Base-by-base conservation (phyloP, 1,140 invertebrate genomes). In the Pinna nobilis region DNA sequence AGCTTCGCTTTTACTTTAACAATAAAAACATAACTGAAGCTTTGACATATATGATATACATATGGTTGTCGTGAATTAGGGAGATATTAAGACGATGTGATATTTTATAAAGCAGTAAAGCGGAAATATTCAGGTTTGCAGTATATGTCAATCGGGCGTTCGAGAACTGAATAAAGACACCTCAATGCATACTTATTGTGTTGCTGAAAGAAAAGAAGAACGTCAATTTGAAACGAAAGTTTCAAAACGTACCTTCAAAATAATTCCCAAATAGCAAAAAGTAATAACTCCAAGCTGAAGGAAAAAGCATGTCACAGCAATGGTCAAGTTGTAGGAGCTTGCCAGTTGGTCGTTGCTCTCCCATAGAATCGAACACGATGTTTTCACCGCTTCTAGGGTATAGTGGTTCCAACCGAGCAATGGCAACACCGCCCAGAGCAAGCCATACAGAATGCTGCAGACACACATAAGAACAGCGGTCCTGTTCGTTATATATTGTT, bases 371-470 rank as follows among this genome's bases (percentile, higher is more conserved):
- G 76, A 74, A 51, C 81, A 84, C 7, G 83, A 77, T 23, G 78
- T 77, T 4, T 75, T 74, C 6, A 67, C 76, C 0, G 75, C 81
- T 60, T 84, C 83, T 49, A 76, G 66, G 1, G 25, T 66, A 51
- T 78, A 84, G 15, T 61, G 49, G 53, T 77, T 82, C 83, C 83
- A 84, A 6, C 83, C 83, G 13, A 84, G n/a, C 4, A 77, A 30
- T 6, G 83, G 83, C 1, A 78, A 20, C 13, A 41, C 39, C 2
- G 77, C 64, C 79, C 79, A 84, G 23, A 79, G n/a, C 39, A 82
- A 78, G 0, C 79, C 83, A 15, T 68, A 33, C 0, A 68, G 25
- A 37, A 65, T 80, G 59, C 81, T 80, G 0, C 18, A 25, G 0
- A 44, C 47, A 6, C 77, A 33, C 3, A 68, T 32, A 0, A 64